phyloP scores from a whole-genome alignment of 2,797 vertebrate species.

The Vultur gryphus region DNA sequence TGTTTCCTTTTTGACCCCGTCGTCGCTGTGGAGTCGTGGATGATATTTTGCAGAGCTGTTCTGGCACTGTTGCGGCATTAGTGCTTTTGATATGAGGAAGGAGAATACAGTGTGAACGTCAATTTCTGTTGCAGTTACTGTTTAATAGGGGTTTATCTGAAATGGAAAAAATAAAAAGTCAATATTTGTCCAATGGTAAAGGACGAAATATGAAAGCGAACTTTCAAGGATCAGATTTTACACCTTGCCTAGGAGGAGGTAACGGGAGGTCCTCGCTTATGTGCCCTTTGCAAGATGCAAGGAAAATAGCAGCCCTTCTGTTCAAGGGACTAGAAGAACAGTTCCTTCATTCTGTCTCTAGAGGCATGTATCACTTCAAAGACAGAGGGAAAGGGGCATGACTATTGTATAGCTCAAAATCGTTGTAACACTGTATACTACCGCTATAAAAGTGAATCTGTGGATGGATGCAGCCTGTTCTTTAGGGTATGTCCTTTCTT shows the following conservation, averaged over 20 bases:
- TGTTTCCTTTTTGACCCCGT: background rate
- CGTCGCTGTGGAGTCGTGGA: accelerated
- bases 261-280: background rate
- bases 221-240: background rate
- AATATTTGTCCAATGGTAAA: background rate
- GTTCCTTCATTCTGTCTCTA: background rate
- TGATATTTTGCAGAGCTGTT: background rate
- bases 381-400: background rate
- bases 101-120: background rate
- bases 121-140: background rate
- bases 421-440: background rate
- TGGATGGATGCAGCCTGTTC: background rate
- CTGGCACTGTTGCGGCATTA: background rate
- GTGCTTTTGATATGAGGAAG: background rate
- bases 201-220: background rate
- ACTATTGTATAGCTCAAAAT: background rate
- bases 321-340: background rate
- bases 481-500: background rate
- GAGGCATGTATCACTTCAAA: background rate
- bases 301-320: background rate
- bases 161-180: background rate
- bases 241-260: background rate
- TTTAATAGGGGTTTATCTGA: background rate
- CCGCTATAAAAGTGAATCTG: background rate
- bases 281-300: background rate